phyloP scores from a whole-genome alignment of 2,797 vertebrate genomes.

The Chloroceryle inda region DNA sequence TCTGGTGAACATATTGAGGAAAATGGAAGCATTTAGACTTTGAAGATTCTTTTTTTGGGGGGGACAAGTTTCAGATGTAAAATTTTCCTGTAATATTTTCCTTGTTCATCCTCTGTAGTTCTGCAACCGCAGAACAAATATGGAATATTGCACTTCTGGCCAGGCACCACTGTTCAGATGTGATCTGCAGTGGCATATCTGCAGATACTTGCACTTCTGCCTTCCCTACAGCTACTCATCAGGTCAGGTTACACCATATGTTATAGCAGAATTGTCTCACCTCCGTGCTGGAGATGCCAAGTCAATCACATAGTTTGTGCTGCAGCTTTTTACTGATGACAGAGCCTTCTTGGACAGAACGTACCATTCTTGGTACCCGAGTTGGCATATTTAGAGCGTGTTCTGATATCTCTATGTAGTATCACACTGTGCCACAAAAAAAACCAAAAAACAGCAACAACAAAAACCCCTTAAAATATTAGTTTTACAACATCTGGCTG shows the following conservation, averaged over 20 bases:
- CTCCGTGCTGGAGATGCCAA: neutral
- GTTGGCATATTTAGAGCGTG: neutral
- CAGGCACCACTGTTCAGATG: neutral
- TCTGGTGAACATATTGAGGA: neutral
- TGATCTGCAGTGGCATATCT: conserved; percentile 49
- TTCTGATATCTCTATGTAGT: neutral
- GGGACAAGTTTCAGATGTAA: neutral
- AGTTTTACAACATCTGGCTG: conserved; percentile 48
- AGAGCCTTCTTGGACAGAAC: neutral
- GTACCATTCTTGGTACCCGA: neutral
- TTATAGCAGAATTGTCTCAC: neutral
- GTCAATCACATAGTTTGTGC: neutral
- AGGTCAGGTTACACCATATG: conserved; percentile 36
- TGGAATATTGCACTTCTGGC: neutral
- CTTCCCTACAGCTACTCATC: neutral
- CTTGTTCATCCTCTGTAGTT: neutral
- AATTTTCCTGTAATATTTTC: neutral
- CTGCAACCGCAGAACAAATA: neutral
- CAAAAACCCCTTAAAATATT: neutral
- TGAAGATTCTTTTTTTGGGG: neutral
- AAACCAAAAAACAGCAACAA: no score
- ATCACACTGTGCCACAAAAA: neutral
- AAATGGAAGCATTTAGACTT: neutral
- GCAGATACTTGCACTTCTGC: conserved; percentile 34
- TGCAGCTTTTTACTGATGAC: neutral